Evolutionary conservation across 1,140 invertebrate genomes (phyloP).

Genomic region (Bombus ignitus): DNA sequence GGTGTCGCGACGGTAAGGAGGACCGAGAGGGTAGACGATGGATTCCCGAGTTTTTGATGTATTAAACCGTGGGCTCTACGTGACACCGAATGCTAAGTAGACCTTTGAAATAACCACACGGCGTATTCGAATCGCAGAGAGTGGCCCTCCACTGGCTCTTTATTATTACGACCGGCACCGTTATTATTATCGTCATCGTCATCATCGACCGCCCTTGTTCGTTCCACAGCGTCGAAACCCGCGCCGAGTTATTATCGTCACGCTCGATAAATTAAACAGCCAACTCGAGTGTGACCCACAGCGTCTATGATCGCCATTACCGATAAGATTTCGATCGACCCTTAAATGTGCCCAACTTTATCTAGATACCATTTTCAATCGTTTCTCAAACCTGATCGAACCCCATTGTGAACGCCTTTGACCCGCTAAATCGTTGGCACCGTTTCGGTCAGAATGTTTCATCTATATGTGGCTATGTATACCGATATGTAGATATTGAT

Average conservation of each 20-base stretch:
- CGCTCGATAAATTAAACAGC: constrained; percentile 61
- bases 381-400: background rate
- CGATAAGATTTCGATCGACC: constrained; percentile 66
- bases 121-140: constrained; percentile 64
- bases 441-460: background rate
- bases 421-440: constrained; percentile 4
- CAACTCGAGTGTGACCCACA: constrained; percentile 55
- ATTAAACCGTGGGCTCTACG: constrained; percentile 82
- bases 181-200: constrained; percentile 55
- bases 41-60: constrained; percentile 80
- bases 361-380: constrained; percentile 25
- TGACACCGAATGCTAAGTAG: constrained; percentile 83
- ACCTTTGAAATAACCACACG: constrained; percentile 76
- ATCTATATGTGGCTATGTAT: background rate
- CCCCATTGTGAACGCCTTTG: background rate
- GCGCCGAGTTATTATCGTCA: constrained; percentile 45
- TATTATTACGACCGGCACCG: constrained; percentile 48
- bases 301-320: constrained; percentile 44
- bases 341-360: constrained; percentile 50
- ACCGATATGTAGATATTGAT: background rate
- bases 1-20: constrained; percentile 61
- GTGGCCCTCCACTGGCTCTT: constrained; percentile 34
- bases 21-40: constrained; percentile 54
- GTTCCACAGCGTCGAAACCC: background rate
- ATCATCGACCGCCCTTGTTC: constrained; percentile 3